Evolutionary conservation across 2,888 invertebrate genomes (phyloP).

Genomic region (Fissipunctia ypsillon): DNA sequence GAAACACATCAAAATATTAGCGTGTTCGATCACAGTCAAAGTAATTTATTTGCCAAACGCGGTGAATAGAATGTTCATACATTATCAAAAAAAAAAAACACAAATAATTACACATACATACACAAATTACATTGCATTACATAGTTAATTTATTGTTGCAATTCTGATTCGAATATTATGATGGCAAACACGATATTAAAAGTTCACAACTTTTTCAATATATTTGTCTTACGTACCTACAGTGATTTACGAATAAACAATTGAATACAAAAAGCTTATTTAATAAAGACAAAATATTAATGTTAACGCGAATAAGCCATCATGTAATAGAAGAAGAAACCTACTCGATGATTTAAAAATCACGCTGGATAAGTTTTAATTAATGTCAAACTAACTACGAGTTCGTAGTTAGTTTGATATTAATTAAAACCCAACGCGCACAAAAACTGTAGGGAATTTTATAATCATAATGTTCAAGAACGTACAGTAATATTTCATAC

Average conservation of each 20-base stretch:
- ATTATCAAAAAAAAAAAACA: not conserved
- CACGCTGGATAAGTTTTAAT: constrained; percentile 1
- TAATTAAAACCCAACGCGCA: not conserved
- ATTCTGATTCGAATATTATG: not conserved
- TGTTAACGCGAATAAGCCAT: not conserved
- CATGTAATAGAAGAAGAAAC: not conserved
- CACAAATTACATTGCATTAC: not conserved
- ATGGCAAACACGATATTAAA: not conserved
- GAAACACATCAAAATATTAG: not conserved
- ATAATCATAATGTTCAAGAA: not conserved
- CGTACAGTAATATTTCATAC: too few relatives aligned
- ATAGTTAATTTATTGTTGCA: not conserved
- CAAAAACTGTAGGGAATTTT: not conserved
- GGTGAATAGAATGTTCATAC: not conserved
- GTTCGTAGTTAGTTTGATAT: too few relatives aligned
- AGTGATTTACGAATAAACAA: not conserved
- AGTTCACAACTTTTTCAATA: too few relatives aligned
- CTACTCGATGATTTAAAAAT: not conserved
- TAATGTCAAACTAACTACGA: not conserved
- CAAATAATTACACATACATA: too few relatives aligned
- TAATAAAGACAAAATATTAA: not conserved
- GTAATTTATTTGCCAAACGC: not conserved
- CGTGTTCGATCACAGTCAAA: not conserved
- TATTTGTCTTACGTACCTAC: not conserved
- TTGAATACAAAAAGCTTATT: not conserved